Conservation (phyloP, 2,113 vertebrate species). For the Anseranas semipalmata region DNA sequence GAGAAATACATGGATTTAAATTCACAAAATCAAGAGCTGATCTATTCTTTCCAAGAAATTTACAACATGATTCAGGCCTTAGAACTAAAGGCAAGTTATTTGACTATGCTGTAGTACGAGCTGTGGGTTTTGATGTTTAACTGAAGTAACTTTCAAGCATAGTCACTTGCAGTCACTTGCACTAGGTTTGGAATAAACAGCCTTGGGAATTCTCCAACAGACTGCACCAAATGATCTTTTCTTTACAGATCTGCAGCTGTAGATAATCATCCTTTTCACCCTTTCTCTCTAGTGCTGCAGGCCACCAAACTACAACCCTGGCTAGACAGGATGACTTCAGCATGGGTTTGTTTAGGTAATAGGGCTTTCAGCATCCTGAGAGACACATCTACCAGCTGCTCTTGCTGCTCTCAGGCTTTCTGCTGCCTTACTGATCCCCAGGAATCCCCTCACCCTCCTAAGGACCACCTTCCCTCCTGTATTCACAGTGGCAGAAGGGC, state of each 20-base stretch:
- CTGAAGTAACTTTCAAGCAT: background rate
- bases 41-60: background rate
- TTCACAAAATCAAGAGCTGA: background rate
- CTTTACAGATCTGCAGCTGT: background rate
- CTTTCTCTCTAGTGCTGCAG: background rate
- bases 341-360: background rate
- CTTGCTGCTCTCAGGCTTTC: background rate
- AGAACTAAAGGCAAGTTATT: background rate
- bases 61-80: background rate
- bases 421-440: background rate
- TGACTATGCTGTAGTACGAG: background rate
- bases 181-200: background rate
- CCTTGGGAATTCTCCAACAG: background rate
- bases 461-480: background rate
- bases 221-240: background rate
- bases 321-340: background rate
- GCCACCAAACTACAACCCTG: background rate
- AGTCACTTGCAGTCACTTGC: background rate
- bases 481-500: background rate
- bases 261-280: background rate
- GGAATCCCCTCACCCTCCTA: background rate
- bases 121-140: background rate
- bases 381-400: background rate
- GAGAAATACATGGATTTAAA: background rate
- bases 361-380: background rate